phyloP scores from a whole-genome alignment of 2,888 invertebrate genomes.

The Cryptocephalus primarius region DNA sequence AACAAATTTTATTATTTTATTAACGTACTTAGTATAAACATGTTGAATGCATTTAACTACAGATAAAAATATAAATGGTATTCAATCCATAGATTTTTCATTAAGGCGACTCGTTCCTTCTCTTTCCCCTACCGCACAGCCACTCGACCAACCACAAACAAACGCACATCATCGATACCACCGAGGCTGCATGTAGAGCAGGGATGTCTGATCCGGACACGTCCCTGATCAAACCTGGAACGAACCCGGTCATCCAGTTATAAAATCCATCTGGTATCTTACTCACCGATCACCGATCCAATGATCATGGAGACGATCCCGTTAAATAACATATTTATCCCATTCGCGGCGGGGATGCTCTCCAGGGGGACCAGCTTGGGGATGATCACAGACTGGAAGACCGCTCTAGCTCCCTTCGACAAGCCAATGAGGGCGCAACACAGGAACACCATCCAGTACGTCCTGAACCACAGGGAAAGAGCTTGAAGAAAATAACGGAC shows the following conservation, averaged over 20 bases:
- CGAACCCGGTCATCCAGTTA: background rate
- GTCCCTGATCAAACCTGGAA: conserved; percentile 23
- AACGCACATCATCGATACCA: conserved; percentile 20
- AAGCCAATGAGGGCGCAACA: conserved; percentile 26
- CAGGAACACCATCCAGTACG: conserved; percentile 15
- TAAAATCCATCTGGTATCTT: no score
- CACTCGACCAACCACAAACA: conserved; percentile 15
- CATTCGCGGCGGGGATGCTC: conserved; percentile 33
- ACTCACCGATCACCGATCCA: conserved; percentile 34
- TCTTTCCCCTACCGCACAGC: no score
- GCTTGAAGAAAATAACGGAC: no score
- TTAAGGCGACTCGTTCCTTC: no score
- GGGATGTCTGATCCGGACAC: conserved; percentile 17
- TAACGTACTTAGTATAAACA: background rate
- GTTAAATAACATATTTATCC: conserved; percentile 32
- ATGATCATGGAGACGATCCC: conserved; percentile 29
- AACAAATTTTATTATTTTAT: conserved; percentile 3
- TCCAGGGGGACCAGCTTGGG: conserved; percentile 31
- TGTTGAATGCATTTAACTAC: background rate
- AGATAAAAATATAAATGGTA: background rate
- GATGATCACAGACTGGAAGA: conserved; percentile 34
- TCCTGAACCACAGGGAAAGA: no score
- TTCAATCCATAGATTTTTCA: background rate
- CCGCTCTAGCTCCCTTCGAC: conserved; percentile 34
- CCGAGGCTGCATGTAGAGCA: conserved; percentile 20